Conservation (phyloP, 2,888 invertebrate species). For the Tethea ocularis region DNA sequence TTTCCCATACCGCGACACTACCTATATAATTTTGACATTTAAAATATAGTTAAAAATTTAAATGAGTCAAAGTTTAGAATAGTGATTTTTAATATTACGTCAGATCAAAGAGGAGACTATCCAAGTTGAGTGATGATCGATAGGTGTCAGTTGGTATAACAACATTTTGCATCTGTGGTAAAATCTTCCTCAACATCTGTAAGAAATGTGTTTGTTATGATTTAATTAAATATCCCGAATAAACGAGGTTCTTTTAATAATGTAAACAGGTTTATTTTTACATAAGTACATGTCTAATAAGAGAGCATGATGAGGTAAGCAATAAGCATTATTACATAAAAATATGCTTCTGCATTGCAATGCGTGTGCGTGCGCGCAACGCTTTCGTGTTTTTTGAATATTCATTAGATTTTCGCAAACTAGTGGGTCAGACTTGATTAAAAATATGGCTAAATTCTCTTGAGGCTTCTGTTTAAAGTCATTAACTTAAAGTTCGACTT, state of each 20-base stretch:
- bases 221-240: too few species aligned
- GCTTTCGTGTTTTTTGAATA: conserved; percentile 19
- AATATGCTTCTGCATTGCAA: conserved; percentile 1
- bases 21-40: conserved; percentile 8
- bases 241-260: too few species aligned
- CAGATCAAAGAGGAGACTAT: background rate
- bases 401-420: conserved; percentile 24
- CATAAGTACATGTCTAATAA: too few species aligned
- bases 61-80: background rate
- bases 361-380: background rate
- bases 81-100: background rate
- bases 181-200: too few species aligned
- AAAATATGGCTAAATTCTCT: background rate
- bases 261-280: too few species aligned
- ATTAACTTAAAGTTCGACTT: too few species aligned
- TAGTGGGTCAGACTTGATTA: conserved; percentile 11
- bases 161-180: too few species aligned
- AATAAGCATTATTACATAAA: background rate
- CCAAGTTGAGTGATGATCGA: too few species aligned
- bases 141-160: too few species aligned
- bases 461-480: background rate
- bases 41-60: background rate
- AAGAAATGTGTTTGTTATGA: too few species aligned
- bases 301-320: background rate
- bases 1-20: conserved; percentile 2